Percentiles rank a stretch among this genome's conserved stretches.
These are phyloP conservation scores for Anser brachyrhynchus DNA, from an alignment of 2,113 vertebrate genomes.

Conservation along the genomic window DNA sequence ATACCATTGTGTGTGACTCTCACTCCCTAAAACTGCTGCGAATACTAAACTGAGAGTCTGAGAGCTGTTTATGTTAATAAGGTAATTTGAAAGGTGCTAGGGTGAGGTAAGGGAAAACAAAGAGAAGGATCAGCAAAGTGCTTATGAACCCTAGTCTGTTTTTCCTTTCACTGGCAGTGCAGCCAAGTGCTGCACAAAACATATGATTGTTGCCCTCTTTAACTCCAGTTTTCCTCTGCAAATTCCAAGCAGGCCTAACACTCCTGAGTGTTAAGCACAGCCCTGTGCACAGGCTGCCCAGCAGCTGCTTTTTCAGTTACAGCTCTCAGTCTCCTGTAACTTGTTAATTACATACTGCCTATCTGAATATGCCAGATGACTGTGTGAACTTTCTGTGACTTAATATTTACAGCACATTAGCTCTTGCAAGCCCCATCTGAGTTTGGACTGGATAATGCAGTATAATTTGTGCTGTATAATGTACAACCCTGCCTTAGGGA, in stretches of 20 bases:
- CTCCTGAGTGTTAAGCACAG: not conserved
- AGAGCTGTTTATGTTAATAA: conserved; percentile 1
- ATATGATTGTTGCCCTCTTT: not conserved
- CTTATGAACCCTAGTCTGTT: conserved; percentile 15
- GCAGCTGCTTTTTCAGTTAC: not conserved
- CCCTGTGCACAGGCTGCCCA: not conserved
- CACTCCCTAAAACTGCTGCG: not conserved
- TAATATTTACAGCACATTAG: not conserved
- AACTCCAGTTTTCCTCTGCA: not conserved
- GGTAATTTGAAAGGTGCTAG: conserved; percentile 48
- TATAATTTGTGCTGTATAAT: not conserved
- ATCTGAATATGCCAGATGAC: not conserved
- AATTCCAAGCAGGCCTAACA: conserved; percentile 6
- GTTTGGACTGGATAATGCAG: not conserved
- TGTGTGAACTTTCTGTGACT: not conserved
- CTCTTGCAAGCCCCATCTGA: not conserved
- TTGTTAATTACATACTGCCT: not conserved
- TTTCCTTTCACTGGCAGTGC: conserved; percentile 10
- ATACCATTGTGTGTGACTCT: conserved; percentile 25
- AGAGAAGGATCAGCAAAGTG: not conserved
- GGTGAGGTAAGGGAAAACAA: conserved; percentile 60
- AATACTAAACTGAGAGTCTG: not conserved
- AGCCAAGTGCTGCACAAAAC: conserved; percentile 16
- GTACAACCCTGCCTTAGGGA: not conserved
- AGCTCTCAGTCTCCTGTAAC: not conserved